These are phyloP conservation scores for Stegana nigrithorax DNA, from an alignment of 2,888 invertebrate genomes.

Conservation along the genomic window DNA sequence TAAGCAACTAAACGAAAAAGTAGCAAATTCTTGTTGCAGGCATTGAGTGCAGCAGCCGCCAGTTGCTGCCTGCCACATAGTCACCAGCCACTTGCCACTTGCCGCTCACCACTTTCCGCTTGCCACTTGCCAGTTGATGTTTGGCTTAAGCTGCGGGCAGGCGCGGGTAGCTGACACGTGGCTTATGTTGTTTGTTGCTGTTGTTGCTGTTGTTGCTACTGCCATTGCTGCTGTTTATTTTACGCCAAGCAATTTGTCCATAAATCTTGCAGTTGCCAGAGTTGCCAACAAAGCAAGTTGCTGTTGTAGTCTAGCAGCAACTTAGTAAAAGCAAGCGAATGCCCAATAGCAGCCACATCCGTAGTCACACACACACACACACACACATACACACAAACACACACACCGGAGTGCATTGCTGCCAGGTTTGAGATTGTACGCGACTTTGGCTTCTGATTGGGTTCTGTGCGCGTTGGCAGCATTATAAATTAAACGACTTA, in stretches of 20 bases:
- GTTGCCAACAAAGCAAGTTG: constrained; percentile 6
- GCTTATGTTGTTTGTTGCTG: too few relatives aligned
- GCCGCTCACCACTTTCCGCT: background rate
- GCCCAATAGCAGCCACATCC: too few relatives aligned
- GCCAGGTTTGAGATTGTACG: background rate
- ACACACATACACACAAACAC: too few relatives aligned
- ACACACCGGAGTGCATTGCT: background rate
- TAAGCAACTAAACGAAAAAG: background rate
- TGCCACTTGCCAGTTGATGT: constrained; percentile 26
- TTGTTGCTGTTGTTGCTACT: constrained; percentile 28
- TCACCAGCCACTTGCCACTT: background rate
- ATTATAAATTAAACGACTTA: too few relatives aligned
- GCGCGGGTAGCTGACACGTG: constrained; percentile 8
- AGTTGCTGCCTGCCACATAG: too few relatives aligned
- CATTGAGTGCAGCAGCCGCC: too few relatives aligned
- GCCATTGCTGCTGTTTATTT: constrained; percentile 44
- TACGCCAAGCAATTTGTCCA: constrained; percentile 56
- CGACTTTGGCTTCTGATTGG: too few relatives aligned
- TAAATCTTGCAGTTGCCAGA: constrained; percentile 44
- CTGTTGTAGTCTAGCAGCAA: background rate
- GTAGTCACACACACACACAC: too few relatives aligned
- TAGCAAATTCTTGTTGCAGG: background rate
- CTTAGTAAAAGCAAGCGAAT: background rate
- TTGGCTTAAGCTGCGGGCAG: too few relatives aligned
- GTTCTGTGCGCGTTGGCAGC: too few relatives aligned